phyloP scores from a whole-genome alignment of 2,113 vertebrate genomes.

The Oreochromis spilurus region DNA sequence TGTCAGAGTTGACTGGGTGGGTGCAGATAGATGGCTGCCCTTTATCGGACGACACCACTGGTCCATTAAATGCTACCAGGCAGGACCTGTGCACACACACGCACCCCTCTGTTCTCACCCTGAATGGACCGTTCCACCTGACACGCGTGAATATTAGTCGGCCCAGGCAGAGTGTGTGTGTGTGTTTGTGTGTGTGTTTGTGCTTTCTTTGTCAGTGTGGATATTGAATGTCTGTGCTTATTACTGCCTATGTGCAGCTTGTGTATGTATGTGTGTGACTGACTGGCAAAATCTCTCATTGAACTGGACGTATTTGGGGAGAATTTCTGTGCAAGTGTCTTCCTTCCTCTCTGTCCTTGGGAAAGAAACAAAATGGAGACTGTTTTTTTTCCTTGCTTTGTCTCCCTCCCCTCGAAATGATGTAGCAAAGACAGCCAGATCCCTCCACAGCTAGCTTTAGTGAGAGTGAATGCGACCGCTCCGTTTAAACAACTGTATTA shows the following conservation, averaged over 20 bases:
- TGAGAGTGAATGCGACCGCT: background rate
- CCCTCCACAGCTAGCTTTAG: background rate
- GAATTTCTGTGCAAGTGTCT: conserved; percentile 35
- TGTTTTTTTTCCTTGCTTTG: conserved; percentile 45
- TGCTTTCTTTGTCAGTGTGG: conserved; percentile 1
- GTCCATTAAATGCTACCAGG: conserved; percentile 60
- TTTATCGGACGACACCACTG: conserved; percentile 76
- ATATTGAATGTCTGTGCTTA: conserved; percentile 25
- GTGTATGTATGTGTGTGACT: background rate
- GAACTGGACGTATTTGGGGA: conserved; percentile 39
- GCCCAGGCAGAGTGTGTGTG: conserved; percentile 25
- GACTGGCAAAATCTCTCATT: conserved; percentile 28
- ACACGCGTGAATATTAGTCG: conserved; percentile 55
- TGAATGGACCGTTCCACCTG: conserved; percentile 56
- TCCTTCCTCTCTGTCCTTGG: conserved; percentile 60
- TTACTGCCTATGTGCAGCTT: background rate
- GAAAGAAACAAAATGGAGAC: conserved; percentile 72
- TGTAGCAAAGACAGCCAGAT: conserved; percentile 10
- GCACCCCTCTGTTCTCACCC: conserved; percentile 55
- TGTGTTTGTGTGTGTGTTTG: background rate
- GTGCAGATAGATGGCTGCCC: conserved; percentile 78
- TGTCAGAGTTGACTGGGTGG: conserved; percentile 79
- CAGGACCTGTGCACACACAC: conserved; percentile 30
- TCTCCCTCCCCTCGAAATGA: conserved; percentile 30
- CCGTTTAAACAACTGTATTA: conserved; percentile 24